Evolutionary conservation across 64 coral and sea anemone genomes (phyloP), one percentile per base, ranked within the genome.

Genomic region (Montipora capricornis): DNA sequence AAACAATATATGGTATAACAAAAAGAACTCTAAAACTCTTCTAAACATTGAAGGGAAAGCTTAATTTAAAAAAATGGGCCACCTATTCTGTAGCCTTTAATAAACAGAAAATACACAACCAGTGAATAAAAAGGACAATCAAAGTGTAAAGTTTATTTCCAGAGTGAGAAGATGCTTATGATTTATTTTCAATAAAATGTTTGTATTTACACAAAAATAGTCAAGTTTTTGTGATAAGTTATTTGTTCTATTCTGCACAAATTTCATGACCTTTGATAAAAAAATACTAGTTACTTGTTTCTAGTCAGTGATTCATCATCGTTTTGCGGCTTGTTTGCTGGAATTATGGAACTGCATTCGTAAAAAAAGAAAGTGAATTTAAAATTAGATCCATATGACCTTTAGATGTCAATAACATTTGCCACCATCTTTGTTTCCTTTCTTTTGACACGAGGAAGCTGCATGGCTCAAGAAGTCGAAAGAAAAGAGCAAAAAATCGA

Each of bases 241-340:
- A 64, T 64, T 64, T 64, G 61, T 64, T 84, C 81, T 84, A 84
- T 84, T 84, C 81, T 66, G 81, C 81, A 64, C 57, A 84, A 84
- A 84, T 84, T 84, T 84, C 81, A 84, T 84, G 81, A 84, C 57
- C 81, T 84, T 84, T 84, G 81, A 84, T 68, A 84, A 84, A 84
- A 84, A 84, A 83, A 83, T 84, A 84, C 59, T 64, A 67, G 81
- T 84, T 67, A 84, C 61, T 64, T 64, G 61, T 64, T 64, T 64
- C 61, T 15, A 64, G 61, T 64, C 61, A 15, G 61, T 64, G 61
- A 64, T 64, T 64, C 61, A 64, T 64, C 61, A 64, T 64, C 11
- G 61, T 64, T 64, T 64, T 64, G 81, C 20, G 81, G 81, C 81
- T 84, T 66, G 57, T 84, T 57, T 84, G 81, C 55, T 66, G 17